Conservation (phyloP, 2,888 invertebrate genomes). For the Standfussiana lucernea region DNA sequence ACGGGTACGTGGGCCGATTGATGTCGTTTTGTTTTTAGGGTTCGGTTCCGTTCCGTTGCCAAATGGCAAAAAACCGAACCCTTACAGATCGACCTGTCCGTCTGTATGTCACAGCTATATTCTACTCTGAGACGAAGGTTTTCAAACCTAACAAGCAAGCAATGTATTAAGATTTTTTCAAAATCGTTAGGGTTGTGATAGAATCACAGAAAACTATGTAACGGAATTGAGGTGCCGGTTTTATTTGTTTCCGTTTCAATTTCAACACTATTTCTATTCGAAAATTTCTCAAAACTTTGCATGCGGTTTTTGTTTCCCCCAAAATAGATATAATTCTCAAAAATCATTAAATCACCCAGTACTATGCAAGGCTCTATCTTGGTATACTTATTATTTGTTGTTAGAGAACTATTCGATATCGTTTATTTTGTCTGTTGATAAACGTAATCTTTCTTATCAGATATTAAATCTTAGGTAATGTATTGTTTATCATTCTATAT, state of each 20-base stretch:
- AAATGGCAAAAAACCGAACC: background rate
- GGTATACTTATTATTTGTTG: background rate
- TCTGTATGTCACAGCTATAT: background rate
- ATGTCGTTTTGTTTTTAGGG: background rate
- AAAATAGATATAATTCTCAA: background rate
- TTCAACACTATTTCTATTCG: background rate
- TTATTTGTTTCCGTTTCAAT: background rate
- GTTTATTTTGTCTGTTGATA: conserved; percentile 12
- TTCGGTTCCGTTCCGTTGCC: background rate
- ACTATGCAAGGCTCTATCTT: background rate
- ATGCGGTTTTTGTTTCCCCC: background rate
- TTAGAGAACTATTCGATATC: background rate
- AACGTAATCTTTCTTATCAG: conserved; percentile 6
- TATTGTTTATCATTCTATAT: background rate
- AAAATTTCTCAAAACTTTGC: background rate
- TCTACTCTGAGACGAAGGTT: background rate
- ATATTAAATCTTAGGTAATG: background rate
- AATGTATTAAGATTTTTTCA: no score
- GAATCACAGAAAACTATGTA: background rate
- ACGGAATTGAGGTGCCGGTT: background rate
- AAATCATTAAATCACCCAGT: background rate
- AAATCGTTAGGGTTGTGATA: background rate
- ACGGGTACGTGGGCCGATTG: background rate
- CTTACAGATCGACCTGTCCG: no score
- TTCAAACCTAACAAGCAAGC: no score